Evolutionary conservation across 2,888 invertebrate genomes (phyloP).

Genomic region (Polydrusus pterygomalis): DNA sequence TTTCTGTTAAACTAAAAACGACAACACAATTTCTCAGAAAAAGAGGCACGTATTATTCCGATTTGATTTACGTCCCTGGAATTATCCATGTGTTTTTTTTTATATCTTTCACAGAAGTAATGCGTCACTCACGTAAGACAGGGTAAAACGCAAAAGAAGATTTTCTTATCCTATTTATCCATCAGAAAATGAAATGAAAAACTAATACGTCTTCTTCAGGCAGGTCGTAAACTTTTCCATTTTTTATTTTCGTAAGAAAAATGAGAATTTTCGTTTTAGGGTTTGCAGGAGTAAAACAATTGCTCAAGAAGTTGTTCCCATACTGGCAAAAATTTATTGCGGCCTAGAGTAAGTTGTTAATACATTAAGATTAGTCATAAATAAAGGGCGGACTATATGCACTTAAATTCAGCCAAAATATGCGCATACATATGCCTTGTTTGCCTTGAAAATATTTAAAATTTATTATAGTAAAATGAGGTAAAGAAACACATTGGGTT

Average conservation of each 20-base stretch:
- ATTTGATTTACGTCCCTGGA: background rate
- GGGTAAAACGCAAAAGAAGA: background rate
- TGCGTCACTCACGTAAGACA: slow-evolving; percentile 7
- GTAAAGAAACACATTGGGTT: no score
- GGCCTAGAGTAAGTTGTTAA: no score
- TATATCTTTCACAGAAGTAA: background rate
- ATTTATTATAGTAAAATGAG: no score
- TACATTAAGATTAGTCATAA: no score
- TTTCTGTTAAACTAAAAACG: background rate
- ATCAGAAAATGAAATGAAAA: background rate
- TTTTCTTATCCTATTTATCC: background rate
- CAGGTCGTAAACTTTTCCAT: background rate
- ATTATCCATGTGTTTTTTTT: background rate
- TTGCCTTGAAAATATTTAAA: no score
- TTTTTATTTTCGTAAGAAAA: background rate
- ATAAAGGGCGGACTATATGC: no score
- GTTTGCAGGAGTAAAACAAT: no score
- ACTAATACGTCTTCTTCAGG: background rate
- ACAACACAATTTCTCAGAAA: background rate
- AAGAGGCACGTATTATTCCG: background rate
- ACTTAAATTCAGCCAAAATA: no score
- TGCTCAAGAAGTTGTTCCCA: no score
- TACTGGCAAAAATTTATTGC: no score
- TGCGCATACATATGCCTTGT: no score
- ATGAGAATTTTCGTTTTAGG: no score